A percentile compares a stretch with the other conserved stretches of the same genome.
These are phyloP conservation scores for Xestia c-nigrum DNA, from an alignment of 2,888 invertebrate genomes.

Conservation along the genomic window DNA sequence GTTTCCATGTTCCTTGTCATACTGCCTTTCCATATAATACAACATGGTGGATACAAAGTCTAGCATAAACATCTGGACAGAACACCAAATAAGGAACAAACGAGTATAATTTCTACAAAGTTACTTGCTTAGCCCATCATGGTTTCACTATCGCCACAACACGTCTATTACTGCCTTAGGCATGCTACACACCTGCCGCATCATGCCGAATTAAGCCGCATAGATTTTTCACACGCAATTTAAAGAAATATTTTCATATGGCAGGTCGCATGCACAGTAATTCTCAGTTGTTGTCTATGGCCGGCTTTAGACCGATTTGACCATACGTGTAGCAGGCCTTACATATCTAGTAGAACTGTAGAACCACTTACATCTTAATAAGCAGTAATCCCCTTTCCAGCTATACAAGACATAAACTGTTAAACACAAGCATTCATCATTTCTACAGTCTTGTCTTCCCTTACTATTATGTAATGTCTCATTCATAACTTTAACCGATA, in stretches of 20 bases:
- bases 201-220: not conserved
- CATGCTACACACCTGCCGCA: not conserved
- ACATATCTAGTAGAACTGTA: not conserved
- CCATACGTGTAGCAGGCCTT: not conserved
- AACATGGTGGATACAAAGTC: constrained; percentile 11
- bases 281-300: not conserved
- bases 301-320: not conserved
- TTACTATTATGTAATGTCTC: not conserved
- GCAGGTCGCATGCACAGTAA: too few species aligned
- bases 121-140: not conserved
- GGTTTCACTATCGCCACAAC: not conserved
- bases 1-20: constrained; percentile 29
- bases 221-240: not conserved
- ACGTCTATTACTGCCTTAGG: not conserved
- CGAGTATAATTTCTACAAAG: constrained; percentile 5
- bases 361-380: not conserved
- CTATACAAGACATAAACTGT: too few species aligned
- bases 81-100: constrained; percentile 13
- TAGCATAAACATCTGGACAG: not conserved
- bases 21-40: not conserved
- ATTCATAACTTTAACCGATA: not conserved
- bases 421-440: not conserved
- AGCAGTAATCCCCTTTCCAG: not conserved
- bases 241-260: too few species aligned
- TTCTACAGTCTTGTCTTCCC: not conserved